Base-by-base conservation (phyloP, 1,140 invertebrate genomes). In the Phthorimaea operculella region DNA sequence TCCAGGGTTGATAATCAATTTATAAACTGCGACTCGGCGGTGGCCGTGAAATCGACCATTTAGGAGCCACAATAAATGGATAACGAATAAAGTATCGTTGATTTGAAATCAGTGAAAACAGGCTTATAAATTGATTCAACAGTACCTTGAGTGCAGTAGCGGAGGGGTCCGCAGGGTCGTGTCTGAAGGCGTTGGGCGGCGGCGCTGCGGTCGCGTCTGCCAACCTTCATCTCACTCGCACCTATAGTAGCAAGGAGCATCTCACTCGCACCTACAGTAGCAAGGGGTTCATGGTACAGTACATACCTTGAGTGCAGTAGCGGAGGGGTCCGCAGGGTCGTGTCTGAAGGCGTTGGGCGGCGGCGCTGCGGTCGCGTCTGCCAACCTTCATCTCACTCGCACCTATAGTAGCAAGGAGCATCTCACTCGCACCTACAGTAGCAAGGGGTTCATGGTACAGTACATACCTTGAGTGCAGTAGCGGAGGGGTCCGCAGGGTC, bases 401-500 rank as follows among this genome's bases (percentile, higher is more conserved):
- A n/a, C n/a, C n/a, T n/a, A n/a, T n/a, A n/a, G n/a, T n/a, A n/a
- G n/a, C n/a, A n/a, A n/a, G n/a, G n/a, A n/a, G n/a, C n/a, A 98
- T 88, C 48, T 99, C 97, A 33, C 94, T 94, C 45, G 97, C 96
- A 51, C 94, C 92, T 61, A 96, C 90, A 57, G 93, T n/a, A n/a
- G n/a, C n/a, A n/a, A n/a, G n/a, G n/a, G n/a, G n/a, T n/a, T n/a
- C n/a, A n/a, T n/a, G n/a, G n/a, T n/a, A n/a, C n/a, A 28, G 36
- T 39, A 7, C 9, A 42, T 78, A 96, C 96, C 86, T 98, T 98
- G 5, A 99, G 87, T 5, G 96, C 96, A 1, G 96, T 94, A n/a
- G 98, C 97, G n/a, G 97, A 99, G 0, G 98, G 97, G 85, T 99
- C 98, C 74, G 98, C 95, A 0, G 96, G 96, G 86, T 98, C 96